Evolutionary conservation across 2,888 invertebrate species (phyloP).

Genomic region (Meteorus cinctellus): DNA sequence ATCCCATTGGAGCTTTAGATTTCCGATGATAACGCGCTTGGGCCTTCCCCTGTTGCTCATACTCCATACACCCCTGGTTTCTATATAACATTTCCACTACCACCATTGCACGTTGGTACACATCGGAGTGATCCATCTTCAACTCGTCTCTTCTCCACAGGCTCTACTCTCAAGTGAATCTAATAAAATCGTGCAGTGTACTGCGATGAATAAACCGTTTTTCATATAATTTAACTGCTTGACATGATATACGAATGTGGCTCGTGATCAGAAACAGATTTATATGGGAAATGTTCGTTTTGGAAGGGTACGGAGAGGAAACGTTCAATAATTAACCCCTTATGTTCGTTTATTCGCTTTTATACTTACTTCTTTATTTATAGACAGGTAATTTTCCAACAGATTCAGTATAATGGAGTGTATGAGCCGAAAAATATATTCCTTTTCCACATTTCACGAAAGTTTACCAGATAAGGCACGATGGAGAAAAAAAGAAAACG

Average conservation of each 20-base stretch:
- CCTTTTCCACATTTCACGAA: too few relatives aligned
- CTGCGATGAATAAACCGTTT: constrained; percentile 35
- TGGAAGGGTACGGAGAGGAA: too few relatives aligned
- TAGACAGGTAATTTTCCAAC: too few relatives aligned
- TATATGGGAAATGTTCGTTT: too few relatives aligned
- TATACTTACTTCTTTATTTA: too few relatives aligned
- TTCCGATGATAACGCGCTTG: constrained; percentile 44
- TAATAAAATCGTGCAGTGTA: constrained; percentile 36
- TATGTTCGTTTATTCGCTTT: too few relatives aligned
- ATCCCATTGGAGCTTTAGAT: constrained; percentile 47
- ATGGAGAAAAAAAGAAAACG: too few relatives aligned
- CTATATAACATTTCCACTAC: neutral
- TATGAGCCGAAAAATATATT: too few relatives aligned
- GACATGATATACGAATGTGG: constrained; percentile 18
- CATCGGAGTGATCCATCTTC: constrained; percentile 41
- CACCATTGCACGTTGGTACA: constrained; percentile 21
- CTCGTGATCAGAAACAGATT: neutral
- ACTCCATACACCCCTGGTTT: neutral
- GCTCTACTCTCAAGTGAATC: constrained; percentile 29
- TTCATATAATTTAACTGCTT: constrained; percentile 27
- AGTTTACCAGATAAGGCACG: too few relatives aligned
- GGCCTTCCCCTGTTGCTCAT: constrained; percentile 19
- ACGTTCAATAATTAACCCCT: too few relatives aligned
- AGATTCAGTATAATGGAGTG: too few relatives aligned
- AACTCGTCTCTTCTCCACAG: constrained; percentile 36